These are phyloP conservation scores for Anneissia japonica DNA, from an alignment of 35 echinoderm and acorn worm species.

Conservation along the genomic window DNA sequence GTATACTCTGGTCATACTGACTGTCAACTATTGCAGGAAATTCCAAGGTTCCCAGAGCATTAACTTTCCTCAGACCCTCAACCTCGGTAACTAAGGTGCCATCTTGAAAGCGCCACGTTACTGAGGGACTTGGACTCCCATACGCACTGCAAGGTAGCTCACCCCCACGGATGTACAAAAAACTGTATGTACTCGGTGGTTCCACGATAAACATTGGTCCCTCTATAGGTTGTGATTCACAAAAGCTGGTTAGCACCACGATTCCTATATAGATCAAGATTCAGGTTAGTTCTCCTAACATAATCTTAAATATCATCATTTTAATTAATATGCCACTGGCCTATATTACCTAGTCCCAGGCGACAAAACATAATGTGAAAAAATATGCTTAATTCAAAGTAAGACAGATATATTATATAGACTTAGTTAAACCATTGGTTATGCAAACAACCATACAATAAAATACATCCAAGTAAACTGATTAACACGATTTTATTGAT, in stretches of 20 bases:
- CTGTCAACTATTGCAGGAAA: constrained; percentile 42
- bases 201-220: constrained; percentile 78
- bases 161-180: constrained; percentile 52
- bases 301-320: no score
- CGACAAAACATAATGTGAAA: no score
- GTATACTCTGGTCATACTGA: constrained; percentile 49
- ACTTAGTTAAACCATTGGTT: no score
- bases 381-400: no score
- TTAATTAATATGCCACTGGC: no score
- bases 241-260: not conserved
- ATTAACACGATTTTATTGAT: no score
- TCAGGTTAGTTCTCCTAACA: no score
- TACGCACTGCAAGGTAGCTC: constrained; percentile 62
- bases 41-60: constrained; percentile 62
- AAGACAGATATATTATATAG: no score
- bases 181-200: constrained; percentile 51
- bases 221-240: not conserved
- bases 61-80: constrained; percentile 48
- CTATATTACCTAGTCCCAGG: no score
- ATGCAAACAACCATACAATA: no score
- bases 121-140: constrained; percentile 55
- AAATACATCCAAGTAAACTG: no score
- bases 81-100: constrained; percentile 49
- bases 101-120: constrained; percentile 61
- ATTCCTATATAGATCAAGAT: not conserved